Base-by-base conservation (phyloP, 2,113 vertebrate species). In the Trogon melanurus region DNA sequence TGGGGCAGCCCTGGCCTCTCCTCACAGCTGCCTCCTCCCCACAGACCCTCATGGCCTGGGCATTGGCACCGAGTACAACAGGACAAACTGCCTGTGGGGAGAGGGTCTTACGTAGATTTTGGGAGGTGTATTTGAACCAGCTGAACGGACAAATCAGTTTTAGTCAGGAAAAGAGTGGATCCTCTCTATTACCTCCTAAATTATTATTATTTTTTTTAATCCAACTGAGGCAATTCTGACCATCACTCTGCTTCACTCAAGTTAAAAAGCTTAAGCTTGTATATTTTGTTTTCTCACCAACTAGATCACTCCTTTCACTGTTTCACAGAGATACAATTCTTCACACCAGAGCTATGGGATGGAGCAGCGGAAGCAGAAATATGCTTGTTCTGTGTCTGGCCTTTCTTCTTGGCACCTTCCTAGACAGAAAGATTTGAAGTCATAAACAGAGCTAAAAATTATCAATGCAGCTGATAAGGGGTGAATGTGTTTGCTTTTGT, bases 1-100 rank as follows among this genome's bases (percentile, higher is more conserved):
- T 2, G 1, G 13, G n/a, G 23, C 16, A 53, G 60, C 30, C 48
- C 30, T 1, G 1, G 21, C 5, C 5, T 1, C 22, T 60, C 38
- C 27, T 38, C 56, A 45, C 19, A 16, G 50, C 2, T 30, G 29
- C 9, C 1, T 1, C 18, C 36, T 41, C 41, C 41, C 34, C 16
- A 6, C 18, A 65, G 13, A 26, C 30, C 27, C 27, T 50, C 11
- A 1, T 44, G 29, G 29, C 67, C 30, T 60, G 56, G 12, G 38
- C 19, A 38, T 36, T 7, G 5, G 22, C 12, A 27, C 10, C 47
- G 7, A 11, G 16, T 29, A 16, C 41, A 34, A 29, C 34, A 21
- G 22, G 32, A 15, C 36, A 15, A 32, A 11, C 25, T 48, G 22
- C 27, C 50, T 57, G 9, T 25, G 26, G 51, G 48, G 15, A 67